Evolutionary conservation across 2,797 vertebrate genomes (phyloP), one percentile per base, ranked within the genome.

Genomic region (Xerus rutilus): DNA sequence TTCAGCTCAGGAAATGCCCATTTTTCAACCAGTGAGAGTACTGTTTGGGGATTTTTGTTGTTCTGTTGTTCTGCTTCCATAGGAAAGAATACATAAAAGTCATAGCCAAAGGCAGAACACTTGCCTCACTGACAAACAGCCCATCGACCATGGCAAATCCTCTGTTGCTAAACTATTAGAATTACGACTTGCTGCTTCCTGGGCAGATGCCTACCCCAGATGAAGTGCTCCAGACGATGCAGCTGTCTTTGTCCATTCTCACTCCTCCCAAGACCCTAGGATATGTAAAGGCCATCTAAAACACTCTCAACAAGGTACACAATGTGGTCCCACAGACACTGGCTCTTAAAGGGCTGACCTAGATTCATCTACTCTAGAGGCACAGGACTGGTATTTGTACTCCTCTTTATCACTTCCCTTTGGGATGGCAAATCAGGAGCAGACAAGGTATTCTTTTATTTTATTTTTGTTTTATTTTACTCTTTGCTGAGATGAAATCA

Each of bases 41-140:
- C 62, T 64, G 62, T 90, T 96, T 45, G 81, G 67, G 52, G 85
- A 96, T 57, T 93, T 89, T 25, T 84, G 73, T 87, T 95, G 62
- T 57, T 95, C 74, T 93, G 89, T 52, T 92, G 45, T 89, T 95
- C 84, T 70, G 89, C 64, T 83, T 94, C 76, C 15, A 25, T 43
- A 78, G 95, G 93, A 95, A 97, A 88, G 67, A 96, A 94, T 91
- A 89, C 32, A 85, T 77, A 93, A 91, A 92, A 93, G 84, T 96
- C 67, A 91, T 67, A 94, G 96, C 92, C 69, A 87, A 93, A 84
- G 93, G 78, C 93, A 96, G 86, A 97, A 82, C 86, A 65, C 74
- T 94, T 45, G 88, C 93, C 59, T 94, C 0, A 0, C 85, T 96
- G 96, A 96, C 93, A 90, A 96, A 93, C 25, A 67, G 67, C 72